A percentile compares a stretch with the other conserved stretches of the same genome.
These are phyloP conservation scores for Carassius auratus DNA, from an alignment of 2,113 vertebrate genomes.

Conservation along the genomic window DNA sequence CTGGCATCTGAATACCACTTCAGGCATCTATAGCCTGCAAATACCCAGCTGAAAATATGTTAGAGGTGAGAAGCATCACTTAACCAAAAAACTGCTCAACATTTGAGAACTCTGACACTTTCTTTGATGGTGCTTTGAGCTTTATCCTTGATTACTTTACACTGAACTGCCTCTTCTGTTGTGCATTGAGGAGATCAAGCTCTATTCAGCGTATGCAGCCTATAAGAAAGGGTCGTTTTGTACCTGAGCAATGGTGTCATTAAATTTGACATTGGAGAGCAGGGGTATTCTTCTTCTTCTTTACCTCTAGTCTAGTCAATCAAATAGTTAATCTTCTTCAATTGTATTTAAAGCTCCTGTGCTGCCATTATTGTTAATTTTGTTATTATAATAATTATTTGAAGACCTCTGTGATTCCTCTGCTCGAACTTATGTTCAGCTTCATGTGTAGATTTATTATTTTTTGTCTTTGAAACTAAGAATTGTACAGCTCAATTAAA, in stretches of 20 bases:
- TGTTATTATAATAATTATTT: slow-evolving; percentile 13
- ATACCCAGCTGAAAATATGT: background rate
- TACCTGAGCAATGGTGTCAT: slow-evolving; percentile 20
- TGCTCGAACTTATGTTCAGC: background rate
- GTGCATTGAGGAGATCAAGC: background rate
- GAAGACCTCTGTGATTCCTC: background rate
- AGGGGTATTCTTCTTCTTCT: background rate
- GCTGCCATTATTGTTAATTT: background rate
- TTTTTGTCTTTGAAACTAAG: background rate
- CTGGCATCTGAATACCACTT: slow-evolving; percentile 7
- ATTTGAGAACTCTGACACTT: slow-evolving; percentile 13
- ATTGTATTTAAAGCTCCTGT: slow-evolving; percentile 21
- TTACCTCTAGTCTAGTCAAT: background rate
- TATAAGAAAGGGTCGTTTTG: background rate
- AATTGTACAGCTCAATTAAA: background rate
- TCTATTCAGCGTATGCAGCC: background rate
- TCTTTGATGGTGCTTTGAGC: background rate
- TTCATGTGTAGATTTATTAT: background rate
- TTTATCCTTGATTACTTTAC: slow-evolving; percentile 17
- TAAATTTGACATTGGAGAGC: slow-evolving; percentile 31
- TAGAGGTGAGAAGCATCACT: background rate
- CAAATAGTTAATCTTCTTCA: background rate
- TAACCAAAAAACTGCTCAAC: slow-evolving; percentile 14
- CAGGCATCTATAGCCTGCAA: slow-evolving; percentile 15
- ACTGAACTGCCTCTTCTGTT: background rate